phyloP scores from a whole-genome alignment of 2,888 invertebrate genomes.

The Caenorhabditis sulstoni region DNA sequence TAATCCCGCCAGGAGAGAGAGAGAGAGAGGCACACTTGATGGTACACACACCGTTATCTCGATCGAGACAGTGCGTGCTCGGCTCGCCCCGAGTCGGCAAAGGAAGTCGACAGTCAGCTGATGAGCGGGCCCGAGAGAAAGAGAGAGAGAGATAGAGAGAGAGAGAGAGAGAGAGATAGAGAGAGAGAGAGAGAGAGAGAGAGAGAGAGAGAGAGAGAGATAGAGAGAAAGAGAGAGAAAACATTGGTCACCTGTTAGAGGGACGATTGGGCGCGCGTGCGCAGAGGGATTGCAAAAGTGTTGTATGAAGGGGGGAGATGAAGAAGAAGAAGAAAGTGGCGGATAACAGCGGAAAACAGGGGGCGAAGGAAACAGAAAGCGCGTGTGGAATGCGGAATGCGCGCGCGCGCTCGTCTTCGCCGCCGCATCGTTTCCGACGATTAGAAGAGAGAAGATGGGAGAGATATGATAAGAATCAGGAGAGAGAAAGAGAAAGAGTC shows the following conservation, averaged over 20 bases:
- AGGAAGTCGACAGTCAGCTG: conserved; percentile 1
- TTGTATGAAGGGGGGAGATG: conserved; percentile 5
- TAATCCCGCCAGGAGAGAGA: conserved; percentile 9
- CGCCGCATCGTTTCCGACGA: not conserved
- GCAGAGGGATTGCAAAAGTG: conserved; percentile 2
- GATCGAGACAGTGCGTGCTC: too few relatives aligned
- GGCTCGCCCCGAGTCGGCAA: too few relatives aligned
- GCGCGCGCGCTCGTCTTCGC: not conserved
- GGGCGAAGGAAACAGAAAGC: conserved; percentile 24
- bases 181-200: not conserved
- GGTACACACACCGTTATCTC: too few relatives aligned
- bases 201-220: not conserved
- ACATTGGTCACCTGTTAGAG: conserved; percentile 16
- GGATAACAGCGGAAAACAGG: conserved; percentile 8
- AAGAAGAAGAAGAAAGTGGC: conserved; percentile 6
- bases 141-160: not conserved
- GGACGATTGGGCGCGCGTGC: conserved; percentile 10
- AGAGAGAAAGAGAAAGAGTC: conserved; percentile 16
- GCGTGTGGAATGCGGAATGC: conserved; percentile 30
- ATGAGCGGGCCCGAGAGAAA: not conserved
- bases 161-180: not conserved
- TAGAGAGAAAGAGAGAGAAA: not conserved
- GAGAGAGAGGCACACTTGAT: not conserved
- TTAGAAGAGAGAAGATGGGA: too few relatives aligned
- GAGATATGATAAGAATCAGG: not conserved